These are phyloP conservation scores for Troides oblongomaculatus DNA, from an alignment of 2,888 invertebrate genomes.

Conservation along the genomic window DNA sequence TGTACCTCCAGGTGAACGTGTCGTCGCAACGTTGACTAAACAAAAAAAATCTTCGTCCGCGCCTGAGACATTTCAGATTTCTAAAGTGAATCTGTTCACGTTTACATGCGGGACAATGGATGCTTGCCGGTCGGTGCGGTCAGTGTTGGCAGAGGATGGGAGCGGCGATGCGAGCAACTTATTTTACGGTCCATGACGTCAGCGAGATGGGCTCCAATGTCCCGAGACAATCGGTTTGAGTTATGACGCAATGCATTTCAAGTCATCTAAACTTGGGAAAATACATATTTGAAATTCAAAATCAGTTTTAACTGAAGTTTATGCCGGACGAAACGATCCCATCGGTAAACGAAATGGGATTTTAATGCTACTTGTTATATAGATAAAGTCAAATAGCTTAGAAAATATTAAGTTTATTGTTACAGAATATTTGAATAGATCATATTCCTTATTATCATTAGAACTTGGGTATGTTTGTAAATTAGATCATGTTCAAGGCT, in stretches of 20 bases:
- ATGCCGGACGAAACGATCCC: background rate
- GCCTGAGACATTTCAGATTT: constrained; percentile 29
- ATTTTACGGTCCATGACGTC: constrained; percentile 70
- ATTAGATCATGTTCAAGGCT: no score
- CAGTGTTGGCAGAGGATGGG: constrained; percentile 62
- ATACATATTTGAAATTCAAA: background rate
- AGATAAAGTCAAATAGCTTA: background rate
- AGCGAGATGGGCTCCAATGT: constrained; percentile 49
- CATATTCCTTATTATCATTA: no score
- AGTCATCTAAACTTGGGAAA: constrained; percentile 20
- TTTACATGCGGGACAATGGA: constrained; percentile 69
- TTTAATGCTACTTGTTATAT: background rate
- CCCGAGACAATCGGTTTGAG: constrained; percentile 27
- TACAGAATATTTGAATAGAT: no score
- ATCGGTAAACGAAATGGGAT: background rate
- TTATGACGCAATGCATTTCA: constrained; percentile 29
- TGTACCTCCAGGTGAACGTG: no score
- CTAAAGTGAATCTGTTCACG: constrained; percentile 55
- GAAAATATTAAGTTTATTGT: no score
- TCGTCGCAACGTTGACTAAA: no score
- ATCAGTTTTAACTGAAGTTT: background rate
- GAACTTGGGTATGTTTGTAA: no score
- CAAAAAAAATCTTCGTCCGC: background rate
- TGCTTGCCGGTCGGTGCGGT: constrained; percentile 59
- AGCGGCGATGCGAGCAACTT: constrained; percentile 70